Evolutionary conservation across 30 jellyfish, hydroid and myxozoan genomes (phyloP), one percentile per base, ranked within the genome.

Genomic region (Aurelia sp.): DNA sequence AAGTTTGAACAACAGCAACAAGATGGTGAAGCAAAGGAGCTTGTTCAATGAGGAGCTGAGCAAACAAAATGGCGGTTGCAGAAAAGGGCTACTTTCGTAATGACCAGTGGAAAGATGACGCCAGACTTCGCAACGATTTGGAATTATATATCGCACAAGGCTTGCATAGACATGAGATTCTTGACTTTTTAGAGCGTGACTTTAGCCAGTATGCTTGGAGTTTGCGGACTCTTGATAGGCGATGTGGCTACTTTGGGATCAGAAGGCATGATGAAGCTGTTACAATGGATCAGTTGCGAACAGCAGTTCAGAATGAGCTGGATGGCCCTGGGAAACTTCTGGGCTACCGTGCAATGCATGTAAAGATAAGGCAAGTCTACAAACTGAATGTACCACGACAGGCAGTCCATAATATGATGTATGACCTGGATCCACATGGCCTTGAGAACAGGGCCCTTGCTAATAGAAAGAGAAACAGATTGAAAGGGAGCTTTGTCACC

Each of bases 191-290:
- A 61, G 21, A 62, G 66, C 38, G 84, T 21, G 84, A 76, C 74
- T 87, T 3, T 64, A 44, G 40, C 21, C 51, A 67, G 19, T 87
- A 76, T 68, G 63, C 87, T 13, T 87, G 96, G 90, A 87, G 91
- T 77, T 33, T 67, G 13, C 47, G 81, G 57, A 58, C 96, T 48
- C 82, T 87, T 1, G 90, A 87, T 38, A 72, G 91, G 30, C 47
- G 91, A 31, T 65, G 77, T 13, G 41, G 72, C 9, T 51, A 76
- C 53, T 87, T 87, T 41, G 78, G 55, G 20, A 86, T 86, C 41
- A 13, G 24, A 4, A 60, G 55, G 41, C 57, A 13, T 58, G 76
- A 86, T 48, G 15, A 10, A n/a, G 67, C 57, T 57, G 61, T 40
- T 17, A 20, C 74, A 27, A 40, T 86, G 59, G 76, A 21, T 40